Base-by-base conservation (phyloP, 1,140 invertebrate genomes). In the Drosophila kikkawai region DNA sequence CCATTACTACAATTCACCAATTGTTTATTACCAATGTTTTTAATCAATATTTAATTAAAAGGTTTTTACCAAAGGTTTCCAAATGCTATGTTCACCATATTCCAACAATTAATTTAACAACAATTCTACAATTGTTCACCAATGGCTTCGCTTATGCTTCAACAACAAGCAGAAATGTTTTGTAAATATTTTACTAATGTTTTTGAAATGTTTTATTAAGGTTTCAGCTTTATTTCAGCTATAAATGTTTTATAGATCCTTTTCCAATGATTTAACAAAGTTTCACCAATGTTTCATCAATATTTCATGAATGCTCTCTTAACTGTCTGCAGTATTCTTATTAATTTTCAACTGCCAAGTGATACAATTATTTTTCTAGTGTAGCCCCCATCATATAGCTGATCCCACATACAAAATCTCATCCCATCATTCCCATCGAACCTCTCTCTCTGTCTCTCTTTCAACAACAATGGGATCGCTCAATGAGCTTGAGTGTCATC, bases 401-500 rank as follows among this genome's bases (percentile, higher is more conserved):
- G 53, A 56, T 56, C 36, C 53, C 53, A 56, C 53, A 56, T 56
- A 56, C 36, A 56, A 56, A 56, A 56, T 56, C 53, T 56, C 53
- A 56, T 42, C 22, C 63, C 64, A 64, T 63, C 48, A 61, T 61
- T 61, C 56, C 69, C 70, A 61, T 71, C 66, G 48, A 74, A 74
- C 50, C 29, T 47, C 50, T 45, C 47, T 48, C 0, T 47, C 32
- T 55, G 19, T 22, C 53, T 37, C 53, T 19, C 53, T 22, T 56
- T 39, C 53, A 58, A 65, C 77, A 74, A 90, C 65, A 90, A 84
- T 90, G 56, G 68, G 68, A 84, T 51, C 84, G 80, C 80, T 87
- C 84, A 87, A 87, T 87, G 84, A 87, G 84, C 84, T 87, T 90
- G 84, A 88, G 85, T 88, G 85, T 88, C 86, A 88, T 85, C 86